A percentile compares a stretch with the other conserved stretches of the same genome.
Evolutionary conservation across 2,113 vertebrate species (phyloP).

Genomic region (Platycercus adscitus): DNA sequence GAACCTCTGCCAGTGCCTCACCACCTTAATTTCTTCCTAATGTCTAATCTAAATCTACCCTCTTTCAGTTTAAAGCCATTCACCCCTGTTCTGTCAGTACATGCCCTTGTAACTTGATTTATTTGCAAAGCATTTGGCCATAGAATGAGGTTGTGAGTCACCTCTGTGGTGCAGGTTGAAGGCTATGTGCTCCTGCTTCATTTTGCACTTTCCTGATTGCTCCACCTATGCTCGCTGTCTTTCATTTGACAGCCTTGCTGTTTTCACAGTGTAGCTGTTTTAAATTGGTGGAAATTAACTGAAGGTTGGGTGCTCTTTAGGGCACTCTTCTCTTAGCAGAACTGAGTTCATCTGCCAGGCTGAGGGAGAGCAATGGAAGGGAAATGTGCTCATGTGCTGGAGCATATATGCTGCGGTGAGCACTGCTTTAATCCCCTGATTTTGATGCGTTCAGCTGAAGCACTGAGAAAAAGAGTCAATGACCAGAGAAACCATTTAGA

Average conservation of each 20-base stretch:
- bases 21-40: neutral
- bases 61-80: neutral
- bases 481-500: neutral
- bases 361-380: neutral
- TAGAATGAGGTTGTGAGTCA: neutral
- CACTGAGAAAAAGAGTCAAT: neutral
- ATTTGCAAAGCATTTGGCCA: neutral
- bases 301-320: neutral
- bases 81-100: neutral
- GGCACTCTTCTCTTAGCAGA: neutral
- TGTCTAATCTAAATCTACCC: neutral
- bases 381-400: neutral
- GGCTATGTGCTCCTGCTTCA: neutral
- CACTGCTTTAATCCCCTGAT: neutral
- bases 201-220: neutral
- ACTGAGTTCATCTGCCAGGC: neutral
- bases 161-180: rapidly evolving
- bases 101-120: neutral
- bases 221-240: neutral
- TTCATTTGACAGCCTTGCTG: neutral
- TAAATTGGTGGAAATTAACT: neutral
- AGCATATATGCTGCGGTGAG: neutral
- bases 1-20: neutral
- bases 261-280: neutral
- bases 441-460: neutral